A percentile compares a stretch with the other conserved stretches of the same genome.
These are phyloP conservation scores for Falco naumanni DNA, from an alignment of 2,797 vertebrate genomes.

Conservation along the genomic window DNA sequence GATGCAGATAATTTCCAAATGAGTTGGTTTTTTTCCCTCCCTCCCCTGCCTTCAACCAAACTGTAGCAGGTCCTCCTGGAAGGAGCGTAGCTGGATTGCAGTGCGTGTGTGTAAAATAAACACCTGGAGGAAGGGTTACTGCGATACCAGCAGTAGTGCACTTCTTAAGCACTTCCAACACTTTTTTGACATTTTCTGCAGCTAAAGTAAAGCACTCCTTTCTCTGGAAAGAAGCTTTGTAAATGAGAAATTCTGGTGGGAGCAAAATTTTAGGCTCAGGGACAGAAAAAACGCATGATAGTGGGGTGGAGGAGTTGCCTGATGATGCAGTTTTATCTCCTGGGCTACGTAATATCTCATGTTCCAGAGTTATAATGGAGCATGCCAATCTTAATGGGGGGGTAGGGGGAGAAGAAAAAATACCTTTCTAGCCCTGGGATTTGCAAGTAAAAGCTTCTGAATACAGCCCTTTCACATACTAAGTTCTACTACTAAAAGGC, in stretches of 20 bases:
- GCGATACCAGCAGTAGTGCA: not conserved
- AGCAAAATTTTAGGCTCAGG: not conserved
- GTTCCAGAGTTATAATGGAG: not conserved
- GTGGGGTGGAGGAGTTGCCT: not conserved
- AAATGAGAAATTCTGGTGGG: not conserved
- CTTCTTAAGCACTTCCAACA: not conserved
- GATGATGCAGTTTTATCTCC: not conserved
- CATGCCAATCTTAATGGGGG: not conserved
- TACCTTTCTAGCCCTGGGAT: not conserved
- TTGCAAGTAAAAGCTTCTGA: not conserved
- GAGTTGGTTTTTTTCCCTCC: not conserved
- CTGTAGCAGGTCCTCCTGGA: not conserved
- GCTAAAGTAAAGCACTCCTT: not conserved
- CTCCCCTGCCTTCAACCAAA: not conserved
- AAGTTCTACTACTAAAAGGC: not conserved
- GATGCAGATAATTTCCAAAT: slow-evolving; percentile 33
- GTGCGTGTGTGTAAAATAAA: not conserved
- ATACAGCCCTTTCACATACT: not conserved
- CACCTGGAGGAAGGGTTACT: not conserved
- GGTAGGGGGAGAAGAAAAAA: not conserved
- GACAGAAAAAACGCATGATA: not conserved
- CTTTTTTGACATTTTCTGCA: not conserved
- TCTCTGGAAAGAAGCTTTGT: not conserved
- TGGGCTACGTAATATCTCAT: not conserved
- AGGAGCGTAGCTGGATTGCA: not conserved